Evolutionary conservation across 2,113 vertebrate species (phyloP), one percentile per base, ranked within the genome.

Genomic region (Tretioscincus oriximinensis): DNA sequence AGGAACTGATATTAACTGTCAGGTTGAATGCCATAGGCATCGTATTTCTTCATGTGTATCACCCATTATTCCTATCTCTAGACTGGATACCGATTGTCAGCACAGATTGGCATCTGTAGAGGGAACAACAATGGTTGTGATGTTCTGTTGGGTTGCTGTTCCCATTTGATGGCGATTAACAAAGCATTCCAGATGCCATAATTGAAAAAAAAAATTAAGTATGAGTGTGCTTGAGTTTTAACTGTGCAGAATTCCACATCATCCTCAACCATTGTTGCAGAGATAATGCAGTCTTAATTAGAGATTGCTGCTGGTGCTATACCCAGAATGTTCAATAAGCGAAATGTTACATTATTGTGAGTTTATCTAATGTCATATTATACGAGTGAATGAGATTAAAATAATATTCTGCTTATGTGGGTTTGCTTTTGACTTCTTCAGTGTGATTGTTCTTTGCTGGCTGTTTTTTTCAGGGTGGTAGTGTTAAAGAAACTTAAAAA

Each of bases 331-430:
- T 49, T 80, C 68, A 63, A 24, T 68, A 63, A 72, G 8, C 31
- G 9, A 71, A 72, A 16, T 64, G 28, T 63, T 20, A 28, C 22
- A 61, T 69, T 63, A 58, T 7, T 12, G 61, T 28, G 63, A 63
- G 76, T 70, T 70, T 61, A 47, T 77, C 41, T 64, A 64, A n/a
- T 77, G 80, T 35, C 66, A n/a, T 77, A 71, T 61, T 63, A 41
- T 76, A 77, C 24, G 54, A 76, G 66, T 63, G 65, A 81, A 76
- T 76, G 72, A 47, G 21, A 18, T 76, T 63, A 76, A 82, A 76
- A 82, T 81, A 69, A 45, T 22, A 70, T 76, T 69, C 28, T 72
- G 58, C 28, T 47, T 2, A n/a, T 64, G 51, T 7, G 77, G 45
- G 77, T 82, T 82, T 61, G 45, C 47, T 9, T 72, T 76, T 64